Evolutionary conservation across 2,797 vertebrate genomes (phyloP), one percentile per base, ranked within the genome.

Genomic region (Clamator glandarius): DNA sequence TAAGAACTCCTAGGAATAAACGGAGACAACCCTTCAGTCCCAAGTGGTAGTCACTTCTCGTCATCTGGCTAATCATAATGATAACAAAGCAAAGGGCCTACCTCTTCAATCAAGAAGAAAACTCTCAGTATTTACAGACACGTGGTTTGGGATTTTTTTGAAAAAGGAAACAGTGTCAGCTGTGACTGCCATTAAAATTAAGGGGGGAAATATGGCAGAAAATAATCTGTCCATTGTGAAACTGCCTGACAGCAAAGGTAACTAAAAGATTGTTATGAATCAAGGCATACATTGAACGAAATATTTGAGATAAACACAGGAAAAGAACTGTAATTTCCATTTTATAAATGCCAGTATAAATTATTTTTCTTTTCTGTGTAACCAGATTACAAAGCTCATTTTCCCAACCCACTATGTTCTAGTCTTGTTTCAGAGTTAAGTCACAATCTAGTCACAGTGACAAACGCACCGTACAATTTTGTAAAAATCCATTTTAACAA

Each of bases 341-440:
- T 77, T 89, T 70, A 42, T 20, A 78, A 79, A 80, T 41, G 8
- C 9, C 23, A 39, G 7, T 62, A 64, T 41, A 92, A 90, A 52
- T 70, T 55, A 2, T 50, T 63, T 76, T 55, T 28, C 15, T 76
- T 76, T 87, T 66, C 57, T 83, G 13, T 33, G 20, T 25, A 81
- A 20, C 28, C 42, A 80, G 23, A 89, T 66, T 79, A n/a, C n/a
- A 70, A 51, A 95, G 12, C 28, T 86, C 17, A 62, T 91, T 90
- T 92, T 74, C 29, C 83, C 62, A 84, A 78, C 20, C 25, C 77
- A 35, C 44, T 80, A 33, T 31, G 84, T 90, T 62, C 42, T 77
- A 87, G 66, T 64, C 48, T 93, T 92, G 29, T 93, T 91, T 66
- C 6, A 15, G 5, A 92, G 57, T 91, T 89, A 87, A 95, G 62